Evolutionary conservation across 2,888 invertebrate genomes (phyloP).

Genomic region (Nasonia oneida): DNA sequence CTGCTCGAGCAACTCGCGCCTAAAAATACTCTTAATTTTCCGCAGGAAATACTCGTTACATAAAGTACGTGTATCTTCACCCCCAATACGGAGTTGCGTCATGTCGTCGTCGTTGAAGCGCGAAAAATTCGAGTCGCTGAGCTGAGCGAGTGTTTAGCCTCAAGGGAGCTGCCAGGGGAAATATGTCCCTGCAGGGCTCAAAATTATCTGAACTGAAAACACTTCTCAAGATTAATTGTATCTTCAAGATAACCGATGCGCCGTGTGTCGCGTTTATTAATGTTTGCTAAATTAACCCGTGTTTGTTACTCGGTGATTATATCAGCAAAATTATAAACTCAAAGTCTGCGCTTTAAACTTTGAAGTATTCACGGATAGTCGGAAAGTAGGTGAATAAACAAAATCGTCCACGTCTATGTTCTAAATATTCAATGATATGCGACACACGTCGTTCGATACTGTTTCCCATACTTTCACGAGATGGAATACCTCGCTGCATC

Average conservation of each 20-base stretch:
- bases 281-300: not conserved
- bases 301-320: not conserved
- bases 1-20: not conserved
- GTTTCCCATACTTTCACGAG: too few relatives aligned
- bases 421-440: too few relatives aligned
- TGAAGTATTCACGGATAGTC: not conserved
- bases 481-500: too few relatives aligned
- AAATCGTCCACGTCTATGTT: not conserved
- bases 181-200: not conserved
- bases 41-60: not conserved
- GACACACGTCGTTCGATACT: too few relatives aligned
- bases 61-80: not conserved
- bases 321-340: too few relatives aligned
- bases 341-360: not conserved
- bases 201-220: conserved; percentile 22
- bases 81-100: conserved; percentile 8
- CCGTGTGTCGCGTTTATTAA: not conserved
- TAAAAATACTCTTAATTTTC: not conserved
- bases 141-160: conserved; percentile 28
- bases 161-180: conserved; percentile 8
- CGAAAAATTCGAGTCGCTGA: conserved; percentile 29
- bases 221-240: conserved; percentile 20
- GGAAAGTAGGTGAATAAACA: not conserved
- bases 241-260: conserved; percentile 22
- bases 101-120: conserved; percentile 25